Evolutionary conservation across 2,797 vertebrate species (phyloP).

Genomic region (Enteromius paludinosus): DNA sequence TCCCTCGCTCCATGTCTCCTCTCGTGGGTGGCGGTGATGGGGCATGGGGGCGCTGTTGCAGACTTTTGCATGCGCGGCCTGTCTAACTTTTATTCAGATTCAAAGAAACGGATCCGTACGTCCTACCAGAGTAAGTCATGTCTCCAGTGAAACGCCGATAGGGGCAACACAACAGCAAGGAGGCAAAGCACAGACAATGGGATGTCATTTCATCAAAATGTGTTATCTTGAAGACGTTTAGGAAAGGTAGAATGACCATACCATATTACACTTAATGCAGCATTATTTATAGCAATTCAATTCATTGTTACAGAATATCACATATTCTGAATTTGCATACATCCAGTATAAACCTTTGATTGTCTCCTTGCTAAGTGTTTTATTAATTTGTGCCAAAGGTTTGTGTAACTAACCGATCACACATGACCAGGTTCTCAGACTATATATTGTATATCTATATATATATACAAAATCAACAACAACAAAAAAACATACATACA

Average conservation of each 20-base stretch:
- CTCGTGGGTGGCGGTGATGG: constrained; percentile 86
- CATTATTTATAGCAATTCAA: neutral
- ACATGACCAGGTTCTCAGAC: neutral
- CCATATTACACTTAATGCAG: neutral
- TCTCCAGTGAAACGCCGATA: constrained; percentile 53
- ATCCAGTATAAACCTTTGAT: constrained; percentile 40
- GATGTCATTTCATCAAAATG: constrained; percentile 20
- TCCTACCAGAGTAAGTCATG: constrained; percentile 98
- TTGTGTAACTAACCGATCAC: constrained; percentile 34
- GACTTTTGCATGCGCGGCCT: constrained; percentile 99
- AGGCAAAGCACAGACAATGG: constrained; percentile 32
- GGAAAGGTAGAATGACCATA: neutral
- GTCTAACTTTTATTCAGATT: constrained; percentile 99
- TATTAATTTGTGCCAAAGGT: constrained; percentile 40
- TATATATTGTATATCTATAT: no score
- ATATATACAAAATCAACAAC: no score
- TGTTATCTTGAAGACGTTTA: neutral
- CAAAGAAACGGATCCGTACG: constrained; percentile 99
- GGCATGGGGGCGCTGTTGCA: constrained; percentile 93
- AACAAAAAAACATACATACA: no score
- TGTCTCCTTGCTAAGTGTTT: constrained; percentile 36
- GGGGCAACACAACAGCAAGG: constrained; percentile 40
- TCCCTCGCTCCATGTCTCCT: constrained; percentile 74
- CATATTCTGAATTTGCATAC: neutral
- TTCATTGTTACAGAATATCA: neutral